Base-by-base conservation (phyloP, 2,888 invertebrate species). In the Scaptomyza flava region DNA sequence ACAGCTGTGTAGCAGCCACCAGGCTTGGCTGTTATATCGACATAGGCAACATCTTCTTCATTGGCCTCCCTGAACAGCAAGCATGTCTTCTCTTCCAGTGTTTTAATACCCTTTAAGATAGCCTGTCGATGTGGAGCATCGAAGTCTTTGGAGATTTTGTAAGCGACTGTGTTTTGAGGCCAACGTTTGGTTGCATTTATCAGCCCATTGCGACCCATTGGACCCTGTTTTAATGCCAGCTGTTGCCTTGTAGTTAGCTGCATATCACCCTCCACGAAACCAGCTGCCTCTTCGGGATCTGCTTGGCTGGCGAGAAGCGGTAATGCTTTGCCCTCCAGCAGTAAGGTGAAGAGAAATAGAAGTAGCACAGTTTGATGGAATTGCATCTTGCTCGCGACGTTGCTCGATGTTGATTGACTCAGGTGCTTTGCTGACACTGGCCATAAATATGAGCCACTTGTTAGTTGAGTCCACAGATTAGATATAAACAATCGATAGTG, bases 1-100 rank as follows among this genome's bases (percentile, higher is more conserved):
- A 96, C 96, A 52, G 94, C 94, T 8, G 96, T 96, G 94, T 95
- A 96, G 87, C 96, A 96, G 0, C 96, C 96, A 0, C 95, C 53
- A 0, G 69, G 0, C 0, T 81, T 61, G 3, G 89, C 88, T 0
- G 78, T 79, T 4, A 91, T 86, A 2, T 59, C 66, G 33, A 91
- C 59, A 63, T 89, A 91, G 17, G 74, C 63, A 0, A 48, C 47
- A 33, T 89, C 85, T 6, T 59, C 45, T 0, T 93, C 92, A 0
- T 91, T 93, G 76, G 94, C 94, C 0, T 94, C 94, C 0, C 94
- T 93, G 87, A 96, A 96, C 50, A 93, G 93, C 3, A 97, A 91
- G 82, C 96, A 96, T 0, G 96, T 96, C 71, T 94, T 92, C 14
- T 94, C 93, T 84, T 96, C 95, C 89, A 96, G 94, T 67, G 95